phyloP scores from a whole-genome alignment of 2,888 invertebrate species.

The Keiferia lycopersicella region DNA sequence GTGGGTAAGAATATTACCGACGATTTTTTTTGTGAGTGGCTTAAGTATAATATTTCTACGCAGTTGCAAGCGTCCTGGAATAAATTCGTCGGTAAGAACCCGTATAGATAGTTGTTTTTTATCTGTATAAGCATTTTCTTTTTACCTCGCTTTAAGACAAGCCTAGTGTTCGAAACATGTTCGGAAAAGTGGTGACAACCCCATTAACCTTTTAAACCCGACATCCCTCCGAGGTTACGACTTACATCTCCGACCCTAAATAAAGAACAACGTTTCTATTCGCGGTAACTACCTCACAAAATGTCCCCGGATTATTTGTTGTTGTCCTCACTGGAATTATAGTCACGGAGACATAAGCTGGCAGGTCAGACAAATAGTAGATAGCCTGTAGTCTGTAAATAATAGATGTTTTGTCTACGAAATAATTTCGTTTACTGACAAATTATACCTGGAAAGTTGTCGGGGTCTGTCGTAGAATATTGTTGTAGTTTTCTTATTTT shows the following conservation, averaged over 20 bases:
- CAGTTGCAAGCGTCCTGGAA: too few relatives aligned
- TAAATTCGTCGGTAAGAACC: too few relatives aligned
- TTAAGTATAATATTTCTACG: too few relatives aligned
- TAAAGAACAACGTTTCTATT: slow-evolving; percentile 2
- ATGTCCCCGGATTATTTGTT: slow-evolving; percentile 1
- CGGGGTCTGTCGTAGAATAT: too few relatives aligned
- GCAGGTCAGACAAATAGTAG: background rate
- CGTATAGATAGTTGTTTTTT: too few relatives aligned
- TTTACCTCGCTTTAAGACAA: too few relatives aligned
- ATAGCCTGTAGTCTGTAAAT: background rate
- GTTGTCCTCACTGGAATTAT: background rate
- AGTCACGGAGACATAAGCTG: background rate
- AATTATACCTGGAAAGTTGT: too few relatives aligned
- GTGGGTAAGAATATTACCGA: too few relatives aligned
- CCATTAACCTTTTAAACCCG: background rate
- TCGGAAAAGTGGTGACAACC: background rate
- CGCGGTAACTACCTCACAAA: background rate
- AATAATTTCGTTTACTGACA: too few relatives aligned
- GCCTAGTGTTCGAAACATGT: background rate
- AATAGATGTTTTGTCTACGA: too few relatives aligned
- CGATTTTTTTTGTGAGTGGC: too few relatives aligned
- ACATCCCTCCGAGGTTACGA: background rate
- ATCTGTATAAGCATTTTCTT: background rate
- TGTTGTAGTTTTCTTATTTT: too few relatives aligned
- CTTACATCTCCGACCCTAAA: background rate